Conservation (phyloP, 2,797 vertebrate genomes). For the Diglossa cyanea region DNA sequence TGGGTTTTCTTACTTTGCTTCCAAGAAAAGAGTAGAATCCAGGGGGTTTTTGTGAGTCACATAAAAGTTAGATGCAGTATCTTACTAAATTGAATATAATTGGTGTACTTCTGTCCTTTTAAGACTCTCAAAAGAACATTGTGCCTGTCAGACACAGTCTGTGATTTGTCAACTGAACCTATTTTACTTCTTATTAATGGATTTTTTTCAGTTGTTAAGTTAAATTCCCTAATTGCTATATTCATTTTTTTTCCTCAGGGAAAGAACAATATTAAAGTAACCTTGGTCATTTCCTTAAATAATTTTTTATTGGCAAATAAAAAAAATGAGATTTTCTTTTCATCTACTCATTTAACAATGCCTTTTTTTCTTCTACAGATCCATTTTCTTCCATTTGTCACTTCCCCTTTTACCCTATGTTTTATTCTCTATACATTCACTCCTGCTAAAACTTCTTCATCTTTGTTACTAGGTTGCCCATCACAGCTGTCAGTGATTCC, state of each 20-base stretch:
- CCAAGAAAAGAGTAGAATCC: neutral
- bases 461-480: slow-evolving; percentile 57
- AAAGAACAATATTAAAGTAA: neutral
- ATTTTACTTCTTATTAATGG: neutral
- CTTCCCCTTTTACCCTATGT: neutral
- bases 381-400: neutral
- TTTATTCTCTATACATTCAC: slow-evolving; percentile 23
- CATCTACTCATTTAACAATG: neutral
- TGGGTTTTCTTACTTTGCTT: neutral
- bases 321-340: neutral
- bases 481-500: slow-evolving; percentile 32
- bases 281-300: neutral
- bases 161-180: neutral
- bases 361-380: neutral
- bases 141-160: neutral
- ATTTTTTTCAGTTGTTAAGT: neutral
- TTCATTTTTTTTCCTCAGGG: neutral
- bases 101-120: neutral
- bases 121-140: neutral
- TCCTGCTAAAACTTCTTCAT: slow-evolving; percentile 45
- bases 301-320: neutral
- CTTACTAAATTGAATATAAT: neutral
- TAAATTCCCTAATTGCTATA: neutral
- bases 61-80: neutral
- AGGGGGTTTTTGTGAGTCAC: neutral